Conservation (phyloP, 2,888 invertebrate species). For the Caenorhabditis sulstoni region DNA sequence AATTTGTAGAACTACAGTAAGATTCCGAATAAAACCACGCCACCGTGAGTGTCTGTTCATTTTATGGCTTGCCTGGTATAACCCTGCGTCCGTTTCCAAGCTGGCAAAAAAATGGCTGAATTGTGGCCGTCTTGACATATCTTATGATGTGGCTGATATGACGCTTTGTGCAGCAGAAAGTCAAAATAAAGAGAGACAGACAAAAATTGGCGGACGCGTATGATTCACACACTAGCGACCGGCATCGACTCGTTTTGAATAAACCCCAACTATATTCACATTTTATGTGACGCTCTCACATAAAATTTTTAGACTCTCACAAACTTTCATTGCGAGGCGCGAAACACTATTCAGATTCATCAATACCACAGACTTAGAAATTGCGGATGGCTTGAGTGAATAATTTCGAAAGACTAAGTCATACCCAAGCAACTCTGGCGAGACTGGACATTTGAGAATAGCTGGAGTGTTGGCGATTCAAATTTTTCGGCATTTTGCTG, state of each 20-base stretch:
- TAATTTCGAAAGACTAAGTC: too few relatives aligned
- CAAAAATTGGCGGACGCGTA: constrained; percentile 10
- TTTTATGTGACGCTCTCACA: background rate
- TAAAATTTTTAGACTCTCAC: too few relatives aligned
- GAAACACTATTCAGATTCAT: too few relatives aligned
- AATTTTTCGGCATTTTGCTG: constrained; percentile 18
- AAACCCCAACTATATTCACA: background rate
- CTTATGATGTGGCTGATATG: background rate
- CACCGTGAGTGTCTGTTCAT: too few relatives aligned
- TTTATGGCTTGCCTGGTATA: constrained; percentile 17
- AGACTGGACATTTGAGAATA: constrained; percentile 52
- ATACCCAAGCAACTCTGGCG: constrained; percentile 57
- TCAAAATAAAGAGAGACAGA: background rate
- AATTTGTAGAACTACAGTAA: too few relatives aligned
- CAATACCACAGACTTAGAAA: too few relatives aligned
- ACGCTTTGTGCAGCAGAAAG: too few relatives aligned
- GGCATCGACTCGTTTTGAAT: constrained; percentile 3
- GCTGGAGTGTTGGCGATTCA: constrained; percentile 30
- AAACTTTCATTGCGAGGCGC: too few relatives aligned
- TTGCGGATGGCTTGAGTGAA: too few relatives aligned
- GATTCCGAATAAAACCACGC: too few relatives aligned
- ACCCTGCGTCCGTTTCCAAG: constrained; percentile 42
- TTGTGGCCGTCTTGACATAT: constrained; percentile 1
- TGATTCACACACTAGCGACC: constrained; percentile 12
- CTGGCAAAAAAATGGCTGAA: constrained; percentile 41